Percentiles rank a stretch among this genome's conserved stretches.
Conservation (phyloP, 2,888 invertebrate genomes). For the Deilephila porcellus region DNA sequence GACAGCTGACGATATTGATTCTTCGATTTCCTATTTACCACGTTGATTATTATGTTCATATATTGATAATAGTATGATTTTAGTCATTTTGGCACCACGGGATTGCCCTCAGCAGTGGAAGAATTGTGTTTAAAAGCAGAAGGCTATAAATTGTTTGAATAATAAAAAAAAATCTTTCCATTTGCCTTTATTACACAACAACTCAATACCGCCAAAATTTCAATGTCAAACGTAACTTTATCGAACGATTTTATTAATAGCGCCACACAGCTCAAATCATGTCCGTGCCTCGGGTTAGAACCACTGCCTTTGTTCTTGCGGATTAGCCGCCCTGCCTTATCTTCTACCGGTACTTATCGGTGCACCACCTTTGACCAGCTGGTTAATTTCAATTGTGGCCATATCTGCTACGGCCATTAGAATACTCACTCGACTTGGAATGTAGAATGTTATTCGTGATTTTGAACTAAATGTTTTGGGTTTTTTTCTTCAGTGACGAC, state of each 20-base stretch:
- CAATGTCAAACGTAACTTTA: conserved; percentile 17
- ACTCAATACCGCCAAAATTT: neutral
- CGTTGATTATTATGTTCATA: no score
- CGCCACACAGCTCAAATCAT: conserved; percentile 44
- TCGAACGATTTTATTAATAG: conserved; percentile 46
- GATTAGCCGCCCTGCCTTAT: conserved; percentile 66
- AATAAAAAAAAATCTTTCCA: no score
- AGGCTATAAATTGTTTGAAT: no score
- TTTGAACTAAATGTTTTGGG: no score
- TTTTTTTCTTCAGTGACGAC: no score
- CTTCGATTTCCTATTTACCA: no score
- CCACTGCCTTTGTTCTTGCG: conserved; percentile 64
- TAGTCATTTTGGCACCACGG: no score
- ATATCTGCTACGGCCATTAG: neutral
- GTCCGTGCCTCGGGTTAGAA: conserved; percentile 53
- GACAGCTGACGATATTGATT: no score
- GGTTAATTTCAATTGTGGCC: conserved; percentile 6
- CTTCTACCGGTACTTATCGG: conserved; percentile 58
- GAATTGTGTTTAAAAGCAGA: no score
- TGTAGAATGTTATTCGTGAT: neutral
- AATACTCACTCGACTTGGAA: neutral
- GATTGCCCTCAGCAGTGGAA: no score
- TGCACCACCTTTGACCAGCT: conserved; percentile 57
- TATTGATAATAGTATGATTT: no score
- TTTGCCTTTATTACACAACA: no score